Percentiles rank a stretch among this genome's conserved stretches.
phyloP scores from a whole-genome alignment of 2,888 invertebrate genomes.

The Sesia bembeciformis region DNA sequence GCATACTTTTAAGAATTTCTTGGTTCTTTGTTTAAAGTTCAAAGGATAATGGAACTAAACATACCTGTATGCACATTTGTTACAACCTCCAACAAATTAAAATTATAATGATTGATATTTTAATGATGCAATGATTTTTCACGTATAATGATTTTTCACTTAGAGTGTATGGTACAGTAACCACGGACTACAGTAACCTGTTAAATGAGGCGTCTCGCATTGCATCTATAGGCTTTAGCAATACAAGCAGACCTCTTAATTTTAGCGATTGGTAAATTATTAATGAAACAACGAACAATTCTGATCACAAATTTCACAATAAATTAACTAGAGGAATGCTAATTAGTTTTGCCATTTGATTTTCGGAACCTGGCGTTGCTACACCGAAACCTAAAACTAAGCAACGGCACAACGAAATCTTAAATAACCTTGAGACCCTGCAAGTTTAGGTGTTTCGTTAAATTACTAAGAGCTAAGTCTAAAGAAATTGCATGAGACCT shows the following conservation, averaged over 20 bases:
- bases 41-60: no score
- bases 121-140: no score
- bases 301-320: background rate
- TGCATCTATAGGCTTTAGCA: background rate
- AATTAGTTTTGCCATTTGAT: background rate
- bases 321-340: background rate
- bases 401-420: constrained; percentile 1
- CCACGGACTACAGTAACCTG: no score
- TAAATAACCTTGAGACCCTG: constrained; percentile 3
- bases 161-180: no score
- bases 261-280: background rate
- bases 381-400: background rate
- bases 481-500: no score
- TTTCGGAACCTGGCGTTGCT: background rate
- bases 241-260: background rate
- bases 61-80: no score
- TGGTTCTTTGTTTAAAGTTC: no score
- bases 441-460: constrained; percentile 5
- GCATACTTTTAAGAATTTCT: no score
- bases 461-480: background rate
- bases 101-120: no score
- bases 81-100: no score
- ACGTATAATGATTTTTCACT: no score
- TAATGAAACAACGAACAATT: background rate
- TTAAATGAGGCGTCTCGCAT: background rate